phyloP scores from a whole-genome alignment of 2,888 invertebrate genomes.

The Thereva nobilitata region DNA sequence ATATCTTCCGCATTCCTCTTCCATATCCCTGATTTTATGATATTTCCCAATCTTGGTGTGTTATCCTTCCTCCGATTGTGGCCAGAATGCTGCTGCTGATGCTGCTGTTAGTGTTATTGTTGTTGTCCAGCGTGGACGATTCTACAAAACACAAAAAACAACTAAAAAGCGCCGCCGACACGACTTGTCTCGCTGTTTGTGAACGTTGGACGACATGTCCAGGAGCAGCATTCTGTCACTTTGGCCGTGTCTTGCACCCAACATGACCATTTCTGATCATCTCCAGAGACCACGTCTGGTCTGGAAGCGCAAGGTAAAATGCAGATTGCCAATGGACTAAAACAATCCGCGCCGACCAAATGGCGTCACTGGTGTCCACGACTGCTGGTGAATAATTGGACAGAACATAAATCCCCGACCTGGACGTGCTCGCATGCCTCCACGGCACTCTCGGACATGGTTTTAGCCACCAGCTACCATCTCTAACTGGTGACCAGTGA shows the following conservation, averaged over 20 bases:
- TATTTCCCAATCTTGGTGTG: too few relatives aligned
- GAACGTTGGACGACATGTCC: constrained; percentile 37
- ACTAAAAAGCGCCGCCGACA: constrained; percentile 1
- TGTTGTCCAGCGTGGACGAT: too few relatives aligned
- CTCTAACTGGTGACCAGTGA: constrained; percentile 32
- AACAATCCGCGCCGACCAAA: constrained; percentile 39
- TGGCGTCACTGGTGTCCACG: constrained; percentile 41
- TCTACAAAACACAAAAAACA: background rate
- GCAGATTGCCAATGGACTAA: constrained; percentile 21
- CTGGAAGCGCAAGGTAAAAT: constrained; percentile 14
- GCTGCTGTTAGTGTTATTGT: too few relatives aligned
- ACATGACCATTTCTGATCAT: constrained; percentile 41
- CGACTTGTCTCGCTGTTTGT: constrained; percentile 13
- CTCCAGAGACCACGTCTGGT: constrained; percentile 35
- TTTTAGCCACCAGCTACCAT: constrained; percentile 34
- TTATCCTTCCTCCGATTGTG: too few relatives aligned
- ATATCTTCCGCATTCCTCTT: too few relatives aligned
- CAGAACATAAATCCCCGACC: constrained; percentile 32
- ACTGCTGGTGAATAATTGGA: constrained; percentile 31
- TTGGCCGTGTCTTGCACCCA: constrained; percentile 36
- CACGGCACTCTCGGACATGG: constrained; percentile 14
- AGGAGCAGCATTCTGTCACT: constrained; percentile 42
- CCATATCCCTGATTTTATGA: too few relatives aligned
- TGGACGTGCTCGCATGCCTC: constrained; percentile 20
- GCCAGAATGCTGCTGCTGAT: too few relatives aligned